A percentile compares a stretch with the other conserved stretches of the same genome.
phyloP scores from a whole-genome alignment of 2,113 vertebrate genomes.

The Pseudolaguvia tuberculata region DNA sequence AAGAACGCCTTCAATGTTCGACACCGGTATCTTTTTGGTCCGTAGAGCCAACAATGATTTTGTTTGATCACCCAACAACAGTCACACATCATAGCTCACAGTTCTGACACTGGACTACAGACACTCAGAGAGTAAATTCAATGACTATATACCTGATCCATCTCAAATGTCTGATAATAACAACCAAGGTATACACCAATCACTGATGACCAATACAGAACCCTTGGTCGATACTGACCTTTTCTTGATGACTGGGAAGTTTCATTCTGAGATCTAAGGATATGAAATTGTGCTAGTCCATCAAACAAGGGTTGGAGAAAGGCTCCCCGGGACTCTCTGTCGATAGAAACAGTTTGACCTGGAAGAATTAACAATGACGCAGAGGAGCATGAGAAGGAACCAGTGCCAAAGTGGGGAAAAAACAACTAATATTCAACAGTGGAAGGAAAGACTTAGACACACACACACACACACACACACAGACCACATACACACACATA shows the following conservation, averaged over 20 bases:
- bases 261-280: background rate
- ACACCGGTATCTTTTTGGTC: slow-evolving; percentile 7
- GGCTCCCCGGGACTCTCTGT: background rate
- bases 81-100: slow-evolving; percentile 15
- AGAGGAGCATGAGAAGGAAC: slow-evolving; percentile 4
- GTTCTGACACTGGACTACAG: background rate
- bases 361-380: slow-evolving; percentile 23
- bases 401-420: slow-evolving; percentile 13
- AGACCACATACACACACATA: too few relatives aligned
- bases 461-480: too few relatives aligned
- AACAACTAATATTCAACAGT: slow-evolving; percentile 14
- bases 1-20: slow-evolving; percentile 15
- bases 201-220: background rate
- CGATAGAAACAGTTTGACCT: slow-evolving; percentile 11
- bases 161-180: slow-evolving; percentile 18
- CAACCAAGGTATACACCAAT: slow-evolving; percentile 4
- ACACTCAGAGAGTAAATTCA: background rate
- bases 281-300: slow-evolving; percentile 15
- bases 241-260: background rate
- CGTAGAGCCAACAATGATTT: slow-evolving; percentile 28
- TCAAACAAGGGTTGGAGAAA: slow-evolving; percentile 9
- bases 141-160: slow-evolving; percentile 10
- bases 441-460: slow-evolving; percentile 5
- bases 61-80: slow-evolving; percentile 2
- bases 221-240: background rate